Conservation (phyloP, 2,797 vertebrate genomes). For the Thalassophryne amazonica region DNA sequence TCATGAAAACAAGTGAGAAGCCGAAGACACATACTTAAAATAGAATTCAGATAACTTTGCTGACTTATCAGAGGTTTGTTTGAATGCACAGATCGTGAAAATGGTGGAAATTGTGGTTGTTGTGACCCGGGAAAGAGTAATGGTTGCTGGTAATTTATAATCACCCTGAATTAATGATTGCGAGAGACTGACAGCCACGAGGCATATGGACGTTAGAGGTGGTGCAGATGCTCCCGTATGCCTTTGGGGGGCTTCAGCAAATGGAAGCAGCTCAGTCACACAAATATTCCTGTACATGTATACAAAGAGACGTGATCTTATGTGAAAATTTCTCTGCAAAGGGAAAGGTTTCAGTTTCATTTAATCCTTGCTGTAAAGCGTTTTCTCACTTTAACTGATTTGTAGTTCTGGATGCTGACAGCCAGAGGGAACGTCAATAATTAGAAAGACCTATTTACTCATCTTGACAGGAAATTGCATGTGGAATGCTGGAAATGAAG, state of each 20-base stretch:
- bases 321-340: slow-evolving; percentile 24
- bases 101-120: slow-evolving; percentile 23
- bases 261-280: slow-evolving; percentile 48
- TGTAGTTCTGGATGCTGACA: slow-evolving; percentile 19
- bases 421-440: slow-evolving; percentile 38
- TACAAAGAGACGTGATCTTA: slow-evolving; percentile 4
- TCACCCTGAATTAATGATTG: slow-evolving; percentile 76
- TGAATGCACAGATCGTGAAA: slow-evolving; percentile 17
- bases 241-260: slow-evolving; percentile 45
- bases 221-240: slow-evolving; percentile 64
- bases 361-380: slow-evolving; percentile 11
- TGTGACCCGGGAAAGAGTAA: slow-evolving; percentile 35
- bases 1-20: too few species aligned
- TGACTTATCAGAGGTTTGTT: slow-evolving; percentile 2
- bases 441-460: slow-evolving; percentile 47
- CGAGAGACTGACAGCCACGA: slow-evolving; percentile 60
- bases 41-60: slow-evolving; percentile 18
- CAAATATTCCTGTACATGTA: slow-evolving; percentile 18
- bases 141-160: slow-evolving; percentile 74
- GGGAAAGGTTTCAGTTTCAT: slow-evolving; percentile 22
- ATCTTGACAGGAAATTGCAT: slow-evolving; percentile 23
- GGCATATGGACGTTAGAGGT: slow-evolving; percentile 71
- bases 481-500: slow-evolving; percentile 2
- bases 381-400: slow-evolving; percentile 17
- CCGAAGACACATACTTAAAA: too few species aligned